Base-by-base conservation (phyloP, 1,140 invertebrate genomes). In the Pachyrhynchus sulphureomaculatus region DNA sequence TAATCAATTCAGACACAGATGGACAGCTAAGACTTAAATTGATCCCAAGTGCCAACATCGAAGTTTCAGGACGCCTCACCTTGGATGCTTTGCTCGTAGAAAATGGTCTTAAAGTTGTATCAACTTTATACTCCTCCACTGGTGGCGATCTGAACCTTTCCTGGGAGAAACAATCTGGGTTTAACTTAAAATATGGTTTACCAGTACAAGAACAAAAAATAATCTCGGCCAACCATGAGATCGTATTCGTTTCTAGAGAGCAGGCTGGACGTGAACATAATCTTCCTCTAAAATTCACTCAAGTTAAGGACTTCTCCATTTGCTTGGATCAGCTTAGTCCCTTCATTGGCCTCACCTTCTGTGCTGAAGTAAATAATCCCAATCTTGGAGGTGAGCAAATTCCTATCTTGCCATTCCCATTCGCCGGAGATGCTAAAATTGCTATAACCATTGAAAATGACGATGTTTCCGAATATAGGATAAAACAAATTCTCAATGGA, bases 181-280 rank as follows among this genome's bases (percentile, higher is more conserved):
- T 95, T 45, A 90, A 92, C 61, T 68, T 93, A 0, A 85, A 87
- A 66, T 73, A 93, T 12, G 86, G 86, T 6, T 72, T 92, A 0
- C 92, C 92, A 0, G 80, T 90, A 34, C 84, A 90, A 34, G 91
- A 90, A 67, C 86, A 93, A 61, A 88, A 95, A 73, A 74, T 95
- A 0, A 73, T 96, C 3, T 84, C 80, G 12, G 71, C 85, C 1
- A 82, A 83, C 18, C 84, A 86, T 52, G 82, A 87, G 24, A 74
- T 90, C 8, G 76, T 88, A 2, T 80, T 84, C 52, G 80, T 83
- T 52, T 80, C 82, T 1, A 80, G 83, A 20, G 84, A 87, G 65
- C 82, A 80, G 41, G 84, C 82, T 21, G 79, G 80, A 23, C 55
- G 73, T 5, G 81, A 83, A 37, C 78, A 77, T 2, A 73, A 82